Conservation (phyloP, 1,140 invertebrate species). For the Parasteatoda tepidariorum region DNA sequence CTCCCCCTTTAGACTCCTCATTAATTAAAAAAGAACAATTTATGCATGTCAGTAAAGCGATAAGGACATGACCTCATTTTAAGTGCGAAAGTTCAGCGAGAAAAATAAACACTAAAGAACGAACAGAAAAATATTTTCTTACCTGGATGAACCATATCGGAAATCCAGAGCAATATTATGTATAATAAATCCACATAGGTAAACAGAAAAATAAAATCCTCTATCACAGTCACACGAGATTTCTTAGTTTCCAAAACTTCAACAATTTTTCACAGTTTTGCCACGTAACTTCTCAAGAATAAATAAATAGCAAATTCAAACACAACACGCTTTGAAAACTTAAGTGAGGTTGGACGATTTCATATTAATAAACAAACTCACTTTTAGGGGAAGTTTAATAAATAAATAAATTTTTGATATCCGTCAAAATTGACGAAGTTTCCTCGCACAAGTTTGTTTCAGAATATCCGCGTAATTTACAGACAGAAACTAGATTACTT, state of each 20-base stretch:
- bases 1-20: too few relatives aligned
- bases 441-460: background rate
- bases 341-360: conserved; percentile 5
- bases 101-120: background rate
- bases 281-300: conserved; percentile 35
- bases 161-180: conserved; percentile 7
- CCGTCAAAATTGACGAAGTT: background rate
- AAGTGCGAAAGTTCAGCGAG: conserved; percentile 4
- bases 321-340: background rate
- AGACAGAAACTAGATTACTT: conserved; percentile 53
- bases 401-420: background rate
- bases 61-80: conserved; percentile 23
- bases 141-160: conserved; percentile 53
- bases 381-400: background rate
- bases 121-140: background rate
- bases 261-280: background rate
- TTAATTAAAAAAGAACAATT: background rate
- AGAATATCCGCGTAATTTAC: conserved; percentile 36
- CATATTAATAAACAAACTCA: background rate
- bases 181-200: conserved; percentile 29
- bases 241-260: background rate
- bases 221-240: background rate
- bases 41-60: background rate
- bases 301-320: background rate
- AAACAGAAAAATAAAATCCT: background rate